Conservation (phyloP, 2,888 invertebrate genomes). For the Gortyna flavago region DNA sequence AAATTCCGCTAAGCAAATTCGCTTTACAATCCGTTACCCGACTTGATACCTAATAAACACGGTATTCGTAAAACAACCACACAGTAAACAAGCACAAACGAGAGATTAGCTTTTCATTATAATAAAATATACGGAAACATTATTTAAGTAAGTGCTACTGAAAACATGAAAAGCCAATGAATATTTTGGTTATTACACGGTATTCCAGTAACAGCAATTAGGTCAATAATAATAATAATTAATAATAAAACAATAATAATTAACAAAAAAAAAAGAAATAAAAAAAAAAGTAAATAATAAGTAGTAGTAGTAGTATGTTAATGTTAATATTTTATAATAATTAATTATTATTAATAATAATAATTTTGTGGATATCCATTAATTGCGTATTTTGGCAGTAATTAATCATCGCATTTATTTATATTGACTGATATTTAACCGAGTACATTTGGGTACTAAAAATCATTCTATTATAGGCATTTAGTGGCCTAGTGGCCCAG, state of each 20-base stretch:
- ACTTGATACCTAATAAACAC: constrained; percentile 53
- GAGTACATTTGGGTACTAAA: background rate
- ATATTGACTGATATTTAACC: background rate
- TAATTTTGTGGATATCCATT: constrained; percentile 23
- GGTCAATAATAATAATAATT: no score
- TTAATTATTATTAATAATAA: no score
- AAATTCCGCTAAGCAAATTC: constrained; percentile 52
- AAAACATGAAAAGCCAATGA: constrained; percentile 39
- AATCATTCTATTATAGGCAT: background rate
- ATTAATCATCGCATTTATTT: constrained; percentile 21
- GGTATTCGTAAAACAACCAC: constrained; percentile 52
- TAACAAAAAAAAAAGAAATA: no score
- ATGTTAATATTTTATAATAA: no score
- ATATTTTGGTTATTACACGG: constrained; percentile 21
- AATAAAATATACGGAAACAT: constrained; percentile 56
- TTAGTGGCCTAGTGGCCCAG: no score
- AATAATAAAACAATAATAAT: no score
- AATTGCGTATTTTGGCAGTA: constrained; percentile 21
- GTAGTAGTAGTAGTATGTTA: no score
- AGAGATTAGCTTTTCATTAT: constrained; percentile 53
- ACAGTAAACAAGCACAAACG: constrained; percentile 43
- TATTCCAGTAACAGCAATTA: constrained; percentile 9
- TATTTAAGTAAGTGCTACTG: constrained; percentile 50
- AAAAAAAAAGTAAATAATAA: no score
- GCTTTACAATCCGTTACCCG: constrained; percentile 45